Evolutionary conservation across 2,113 vertebrate species (phyloP).

Genomic region (Corythoichthys haematopterus): DNA sequence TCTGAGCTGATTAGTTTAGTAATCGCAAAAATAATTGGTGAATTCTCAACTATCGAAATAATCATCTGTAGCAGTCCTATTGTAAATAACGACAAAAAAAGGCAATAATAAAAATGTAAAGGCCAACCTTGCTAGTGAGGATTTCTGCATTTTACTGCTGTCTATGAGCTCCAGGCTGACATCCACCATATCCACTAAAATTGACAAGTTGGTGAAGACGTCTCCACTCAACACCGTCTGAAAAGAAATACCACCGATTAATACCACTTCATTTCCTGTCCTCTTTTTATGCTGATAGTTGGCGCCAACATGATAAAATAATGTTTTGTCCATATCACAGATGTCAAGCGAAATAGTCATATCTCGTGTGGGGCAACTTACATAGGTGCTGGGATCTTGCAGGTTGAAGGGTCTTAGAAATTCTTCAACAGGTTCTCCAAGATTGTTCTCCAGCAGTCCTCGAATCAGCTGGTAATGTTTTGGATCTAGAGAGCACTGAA

Average conservation of each 20-base stretch:
- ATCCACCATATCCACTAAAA: conserved; percentile 93
- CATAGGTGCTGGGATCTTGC: conserved; percentile 89
- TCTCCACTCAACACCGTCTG: conserved; percentile 95
- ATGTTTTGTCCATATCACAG: too few species aligned
- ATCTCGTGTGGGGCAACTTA: conserved; percentile 59
- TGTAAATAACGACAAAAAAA: too few species aligned
- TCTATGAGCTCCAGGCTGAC: conserved; percentile 91
- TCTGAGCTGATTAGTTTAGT: too few species aligned
- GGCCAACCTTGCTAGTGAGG: conserved; percentile 84
- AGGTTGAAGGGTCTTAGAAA: conserved; percentile 92
- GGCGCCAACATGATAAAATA: too few species aligned
- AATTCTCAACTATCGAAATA: too few species aligned
- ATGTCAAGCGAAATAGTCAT: not conserved
- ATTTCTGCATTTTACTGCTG: conserved; percentile 63
- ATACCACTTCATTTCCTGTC: not conserved
- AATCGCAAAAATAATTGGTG: too few species aligned
- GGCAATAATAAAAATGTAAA: not conserved
- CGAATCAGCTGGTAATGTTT: conserved; percentile 88
- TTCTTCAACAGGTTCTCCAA: conserved; percentile 91
- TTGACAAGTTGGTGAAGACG: conserved; percentile 85
- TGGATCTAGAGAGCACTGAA: conserved; percentile 89
- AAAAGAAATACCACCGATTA: not conserved
- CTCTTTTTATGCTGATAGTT: not conserved
- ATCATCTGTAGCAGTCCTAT: not conserved
- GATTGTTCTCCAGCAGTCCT: conserved; percentile 89